Evolutionary conservation across 2,888 invertebrate genomes (phyloP), one percentile per base, ranked within the genome.

Genomic region (Hypercompe scribonia): DNA sequence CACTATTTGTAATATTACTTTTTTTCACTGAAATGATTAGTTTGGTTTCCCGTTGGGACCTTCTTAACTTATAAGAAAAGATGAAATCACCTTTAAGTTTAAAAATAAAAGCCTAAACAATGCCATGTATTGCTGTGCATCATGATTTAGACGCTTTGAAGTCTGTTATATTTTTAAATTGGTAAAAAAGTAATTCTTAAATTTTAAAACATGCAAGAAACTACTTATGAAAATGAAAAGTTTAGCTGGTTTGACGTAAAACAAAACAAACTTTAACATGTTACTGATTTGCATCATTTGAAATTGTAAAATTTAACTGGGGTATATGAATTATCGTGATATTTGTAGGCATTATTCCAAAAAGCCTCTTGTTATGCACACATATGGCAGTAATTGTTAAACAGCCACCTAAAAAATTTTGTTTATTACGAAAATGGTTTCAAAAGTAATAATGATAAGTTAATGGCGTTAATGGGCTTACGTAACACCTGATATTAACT

Each of bases 401-500:
- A 67, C 21, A 67, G 34, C 61, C 46, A 67, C 50, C 63, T 36
- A 34, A 28, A 61, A 67, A 63, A 67, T 67, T 63, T 39, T 72
- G 67, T 67, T 72, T 72, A 72, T 68, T 72, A 68, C 31, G 21
- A 68, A 36, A 72, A 72, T 50, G 63, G 28, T 64, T 72, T 31
- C 34, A 46, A 34, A 66, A 67, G 24, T 65, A 42, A 46, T 72
- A 72, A 72, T 36, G 42, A 50, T 72, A 72, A 68, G 68, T 68
- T 68, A 72, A 72, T 68, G 65, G 50, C 24, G 24, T 68, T 72
- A 63, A 72, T 68, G 67, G 61, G 54, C 31, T 61, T 39, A 58
- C 34, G 71, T 61, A 71, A 33, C 46, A 63, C 67, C 71, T 67
- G 66, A 61, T 42, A 46, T 66, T 67, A 71, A 46, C 11, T 46